These are phyloP conservation scores for Umimayanthus kanabou DNA, from an alignment of 92 coral and sea anemone genomes.

Conservation along the genomic window DNA sequence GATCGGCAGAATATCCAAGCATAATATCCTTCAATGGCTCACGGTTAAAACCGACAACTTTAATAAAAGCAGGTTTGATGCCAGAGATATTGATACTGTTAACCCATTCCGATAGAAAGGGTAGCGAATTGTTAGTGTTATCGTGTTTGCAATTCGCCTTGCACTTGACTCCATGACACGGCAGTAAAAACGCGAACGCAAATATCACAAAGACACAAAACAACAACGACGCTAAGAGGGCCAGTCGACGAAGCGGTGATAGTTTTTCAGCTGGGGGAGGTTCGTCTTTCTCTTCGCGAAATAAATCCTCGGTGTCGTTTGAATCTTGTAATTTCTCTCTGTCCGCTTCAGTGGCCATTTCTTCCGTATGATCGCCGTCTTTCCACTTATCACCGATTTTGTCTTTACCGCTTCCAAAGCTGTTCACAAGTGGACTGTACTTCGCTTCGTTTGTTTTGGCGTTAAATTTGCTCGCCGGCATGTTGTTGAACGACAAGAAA, in stretches of 20 bases:
- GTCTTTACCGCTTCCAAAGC: not conserved
- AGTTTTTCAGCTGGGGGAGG: slow-evolving; percentile 40
- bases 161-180: slow-evolving; percentile 77
- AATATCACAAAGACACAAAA: slow-evolving; percentile 86
- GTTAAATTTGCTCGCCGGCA: not conserved
- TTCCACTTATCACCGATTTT: not conserved
- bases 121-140: not conserved
- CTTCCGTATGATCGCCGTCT: not conserved
- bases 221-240: slow-evolving; percentile 70
- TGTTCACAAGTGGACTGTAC: not conserved
- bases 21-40: not conserved
- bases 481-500: not conserved
- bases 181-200: slow-evolving; percentile 81
- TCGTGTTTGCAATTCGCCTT: slow-evolving; percentile 53
- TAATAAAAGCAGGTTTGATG: slow-evolving; percentile 13
- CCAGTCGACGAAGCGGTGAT: slow-evolving; percentile 60
- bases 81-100: slow-evolving; percentile 62
- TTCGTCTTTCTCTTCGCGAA: slow-evolving; percentile 43
- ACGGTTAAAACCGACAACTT: not conserved
- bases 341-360: slow-evolving; percentile 33
- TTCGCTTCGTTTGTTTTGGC: not conserved
- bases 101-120: slow-evolving; percentile 55
- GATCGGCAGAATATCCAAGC: slow-evolving; percentile 19
- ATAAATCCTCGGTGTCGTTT: slow-evolving; percentile 39
- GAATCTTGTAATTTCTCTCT: slow-evolving; percentile 2